A percentile compares a stretch with the other conserved stretches of the same genome.
Conservation (phyloP, 2,113 vertebrate species). For the Hystrix cristata region DNA sequence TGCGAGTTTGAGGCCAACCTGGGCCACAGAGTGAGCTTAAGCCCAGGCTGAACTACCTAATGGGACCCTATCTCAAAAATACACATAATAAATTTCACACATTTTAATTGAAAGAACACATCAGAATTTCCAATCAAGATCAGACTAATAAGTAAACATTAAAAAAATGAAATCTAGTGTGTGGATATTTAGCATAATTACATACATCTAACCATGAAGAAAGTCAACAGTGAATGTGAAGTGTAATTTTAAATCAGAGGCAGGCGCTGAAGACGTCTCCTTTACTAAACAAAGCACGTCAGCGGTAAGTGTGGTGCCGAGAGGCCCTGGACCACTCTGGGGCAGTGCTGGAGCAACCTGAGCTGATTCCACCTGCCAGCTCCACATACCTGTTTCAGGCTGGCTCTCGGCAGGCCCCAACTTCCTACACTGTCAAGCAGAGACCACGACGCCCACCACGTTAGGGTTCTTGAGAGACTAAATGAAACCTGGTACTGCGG, state of each 20-base stretch:
- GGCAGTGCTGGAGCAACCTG: background rate
- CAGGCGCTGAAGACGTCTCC: background rate
- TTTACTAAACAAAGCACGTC: background rate
- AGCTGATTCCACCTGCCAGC: background rate
- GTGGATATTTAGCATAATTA: background rate
- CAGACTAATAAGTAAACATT: conserved; percentile 45
- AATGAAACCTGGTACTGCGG: background rate
- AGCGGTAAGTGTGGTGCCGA: background rate
- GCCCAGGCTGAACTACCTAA: background rate
- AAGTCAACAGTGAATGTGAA: background rate
- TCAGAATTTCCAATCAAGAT: background rate
- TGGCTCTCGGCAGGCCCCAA: background rate
- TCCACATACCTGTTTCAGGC: background rate
- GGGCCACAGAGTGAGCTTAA: background rate
- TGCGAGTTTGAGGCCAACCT: background rate
- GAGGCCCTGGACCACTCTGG: background rate
- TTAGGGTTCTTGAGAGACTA: background rate
- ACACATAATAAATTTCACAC: background rate
- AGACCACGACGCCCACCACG: background rate
- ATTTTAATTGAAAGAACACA: background rate
- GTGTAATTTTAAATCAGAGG: background rate
- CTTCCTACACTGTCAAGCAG: background rate
- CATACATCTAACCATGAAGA: background rate
- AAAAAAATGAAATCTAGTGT: background rate
- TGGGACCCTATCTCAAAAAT: background rate